Evolutionary conservation across 1,140 invertebrate genomes (phyloP).

Genomic region (Caenorhabditis latens): DNA sequence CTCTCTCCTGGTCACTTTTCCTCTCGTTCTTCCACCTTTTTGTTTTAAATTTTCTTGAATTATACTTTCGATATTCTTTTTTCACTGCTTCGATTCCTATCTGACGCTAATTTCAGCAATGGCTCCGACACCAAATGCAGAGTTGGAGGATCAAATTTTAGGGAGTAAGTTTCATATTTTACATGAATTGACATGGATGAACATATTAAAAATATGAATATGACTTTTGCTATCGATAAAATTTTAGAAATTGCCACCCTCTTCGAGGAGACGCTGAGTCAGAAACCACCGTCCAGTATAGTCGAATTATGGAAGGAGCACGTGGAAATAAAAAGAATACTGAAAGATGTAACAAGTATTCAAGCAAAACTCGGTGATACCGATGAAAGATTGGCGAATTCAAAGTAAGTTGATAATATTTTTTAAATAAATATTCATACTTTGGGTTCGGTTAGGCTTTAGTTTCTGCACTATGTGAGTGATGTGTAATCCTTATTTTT

Average conservation of each 20-base stretch:
- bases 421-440: not conserved
- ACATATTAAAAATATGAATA: no score
- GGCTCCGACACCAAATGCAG: conserved; percentile 11
- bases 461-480: not conserved
- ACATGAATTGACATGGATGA: no score
- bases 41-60: not conserved
- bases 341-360: not conserved
- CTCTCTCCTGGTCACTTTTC: conserved; percentile 22
- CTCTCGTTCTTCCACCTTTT: conserved; percentile 34
- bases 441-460: not conserved
- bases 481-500: not conserved
- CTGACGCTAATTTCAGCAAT: not conserved
- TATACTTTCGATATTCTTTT: not conserved
- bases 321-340: not conserved
- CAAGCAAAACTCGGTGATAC: not conserved
- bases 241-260: conserved; percentile 18
- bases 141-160: conserved; percentile 32
- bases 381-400: conserved; percentile 7
- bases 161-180: conserved; percentile 1
- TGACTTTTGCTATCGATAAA: no score
- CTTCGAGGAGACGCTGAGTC: conserved; percentile 26
- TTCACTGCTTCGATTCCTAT: not conserved
- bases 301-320: conserved; percentile 31
- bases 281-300: conserved; percentile 4
- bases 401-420: not conserved